These are phyloP conservation scores for Silurus lanzhouensis DNA, from an alignment of 2,797 vertebrate species.

Conservation along the genomic window DNA sequence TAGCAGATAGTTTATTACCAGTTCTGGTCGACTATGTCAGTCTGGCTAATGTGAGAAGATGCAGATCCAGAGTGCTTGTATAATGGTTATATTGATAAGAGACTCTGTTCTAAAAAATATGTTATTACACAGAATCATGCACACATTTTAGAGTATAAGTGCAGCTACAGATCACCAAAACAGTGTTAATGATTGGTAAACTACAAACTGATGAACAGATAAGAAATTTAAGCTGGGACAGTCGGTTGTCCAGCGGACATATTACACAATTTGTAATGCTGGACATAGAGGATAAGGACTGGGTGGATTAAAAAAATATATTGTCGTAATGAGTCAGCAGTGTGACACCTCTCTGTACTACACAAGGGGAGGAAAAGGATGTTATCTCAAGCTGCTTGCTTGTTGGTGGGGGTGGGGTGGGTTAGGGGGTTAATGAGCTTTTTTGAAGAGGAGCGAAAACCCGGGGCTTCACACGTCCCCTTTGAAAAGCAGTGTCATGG, in stretches of 20 bases:
- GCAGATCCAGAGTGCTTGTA: neutral
- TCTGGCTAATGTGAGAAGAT: neutral
- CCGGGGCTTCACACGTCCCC: conserved; percentile 42
- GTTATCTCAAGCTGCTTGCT: conserved; percentile 2
- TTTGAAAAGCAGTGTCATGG: conserved; percentile 20
- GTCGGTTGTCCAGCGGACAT: neutral
- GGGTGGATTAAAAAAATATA: neutral
- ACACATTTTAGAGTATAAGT: too few species aligned
- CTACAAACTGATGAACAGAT: neutral
- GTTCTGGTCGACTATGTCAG: neutral
- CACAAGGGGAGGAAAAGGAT: neutral
- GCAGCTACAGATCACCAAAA: too few species aligned
- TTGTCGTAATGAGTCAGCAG: neutral
- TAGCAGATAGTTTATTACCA: conserved; percentile 38
- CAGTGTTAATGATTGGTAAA: too few species aligned
- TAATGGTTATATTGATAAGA: too few species aligned
- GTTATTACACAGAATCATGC: too few species aligned
- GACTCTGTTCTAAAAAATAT: too few species aligned
- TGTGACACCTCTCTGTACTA: neutral
- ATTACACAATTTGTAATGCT: neutral
- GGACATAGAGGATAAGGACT: neutral
- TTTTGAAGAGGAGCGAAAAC: conserved; percentile 45
- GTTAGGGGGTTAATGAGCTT: conserved; percentile 5
- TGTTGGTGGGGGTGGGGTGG: neutral
- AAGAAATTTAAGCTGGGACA: neutral